Base-by-base conservation (phyloP, 92 coral and sea anemone genomes). In the Blastomussa wellsi region DNA sequence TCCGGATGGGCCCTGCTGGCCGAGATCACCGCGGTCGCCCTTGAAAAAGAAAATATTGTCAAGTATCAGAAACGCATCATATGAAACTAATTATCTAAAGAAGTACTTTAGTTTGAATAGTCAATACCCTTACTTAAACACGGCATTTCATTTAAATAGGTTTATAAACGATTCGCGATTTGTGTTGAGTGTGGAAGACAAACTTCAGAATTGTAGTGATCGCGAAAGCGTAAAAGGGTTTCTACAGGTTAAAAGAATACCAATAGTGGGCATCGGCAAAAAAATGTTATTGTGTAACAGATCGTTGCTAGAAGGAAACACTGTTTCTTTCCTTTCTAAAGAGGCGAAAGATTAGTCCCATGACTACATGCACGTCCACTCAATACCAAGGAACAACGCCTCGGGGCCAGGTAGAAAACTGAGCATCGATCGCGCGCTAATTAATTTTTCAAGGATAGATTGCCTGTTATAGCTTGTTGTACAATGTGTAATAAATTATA, bases 11-110 rank as follows among this genome's bases (percentile, higher is more conserved):
- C 86, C 86, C 53, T 24, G 69, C 57, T 12, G 39, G 38, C 86
- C 86, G 7, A 55, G 86, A 17, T 72, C 79, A 55, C 86, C 86
- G 29, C 86, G 86, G 41, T 72, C 86, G 55, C 86, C 86, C 86
- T 82, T 38, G 53, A 74, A 53, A 74, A 49, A 48, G 8, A 33
- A 19, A 31, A 31, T 17, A 4, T 29, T 4, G 6, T 4, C 48
- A 71, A 10, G 16, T 1, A 24, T 20, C 35, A 44, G 22, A 7
- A 17, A 72, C 5, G 29, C 7, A 72, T 11, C 33, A 15, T 22
- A 57, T 57, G n/a, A 24, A 19, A 20, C 64, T 55, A 6, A n/a
- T 44, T 44, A 0, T 8, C 7, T 44, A 6, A 44, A 44, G 12
- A 39, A 44, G 12, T 44, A 10, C 49, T 44, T 44, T 44, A n/a